Evolutionary conservation across 1,140 invertebrate species (phyloP), one percentile per base, ranked within the genome.

Genomic region (Pseudomyrmex sp.): DNA sequence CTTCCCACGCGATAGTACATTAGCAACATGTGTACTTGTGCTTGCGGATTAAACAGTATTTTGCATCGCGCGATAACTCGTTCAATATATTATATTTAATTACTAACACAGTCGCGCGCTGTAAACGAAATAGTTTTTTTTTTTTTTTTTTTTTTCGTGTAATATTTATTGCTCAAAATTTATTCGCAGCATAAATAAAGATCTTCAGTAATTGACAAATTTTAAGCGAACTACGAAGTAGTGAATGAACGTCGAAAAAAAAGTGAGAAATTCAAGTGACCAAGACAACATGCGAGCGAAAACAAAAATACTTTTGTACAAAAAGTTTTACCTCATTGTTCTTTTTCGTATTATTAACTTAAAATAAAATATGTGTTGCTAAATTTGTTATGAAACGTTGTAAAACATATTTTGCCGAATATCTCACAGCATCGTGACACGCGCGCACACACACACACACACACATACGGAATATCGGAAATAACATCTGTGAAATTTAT

Each of bases 1-100:
- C 54, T 59, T 70, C 54, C 66, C 46, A 58, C 15, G 63, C 52
- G 65, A 70, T 70, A 50, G 9, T 50, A 50, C 54, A 80, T 59
- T 72, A 59, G 44, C 35, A 79, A 26, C 20, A 15, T 48, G 50
- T 23, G n/a, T 70, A 46, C 48, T 26, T 15, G 12, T 0, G 35
- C 35, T 35, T n/a, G 7, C 9, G 23, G 4, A 18, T 77, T 77
- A 8, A 77, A 44, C 48, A 54, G 35, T 44, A 54, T 54, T 35
- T 3, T 23, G 2, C 18, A 18, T 46, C 50, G 12, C 56, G 56
- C 20, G 2, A 2, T 7, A 70, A 9, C 20, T 4, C 5, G 15
- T 44, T 20, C 23, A 59, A 23, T 15, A 44, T 50, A 15, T 23
- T n/a, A 56, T 8, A 15, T 20, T 73, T 23, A 15, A 59, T 46